Evolutionary conservation across 2,797 vertebrate genomes (phyloP).

Genomic region (Nyctibius grandis): DNA sequence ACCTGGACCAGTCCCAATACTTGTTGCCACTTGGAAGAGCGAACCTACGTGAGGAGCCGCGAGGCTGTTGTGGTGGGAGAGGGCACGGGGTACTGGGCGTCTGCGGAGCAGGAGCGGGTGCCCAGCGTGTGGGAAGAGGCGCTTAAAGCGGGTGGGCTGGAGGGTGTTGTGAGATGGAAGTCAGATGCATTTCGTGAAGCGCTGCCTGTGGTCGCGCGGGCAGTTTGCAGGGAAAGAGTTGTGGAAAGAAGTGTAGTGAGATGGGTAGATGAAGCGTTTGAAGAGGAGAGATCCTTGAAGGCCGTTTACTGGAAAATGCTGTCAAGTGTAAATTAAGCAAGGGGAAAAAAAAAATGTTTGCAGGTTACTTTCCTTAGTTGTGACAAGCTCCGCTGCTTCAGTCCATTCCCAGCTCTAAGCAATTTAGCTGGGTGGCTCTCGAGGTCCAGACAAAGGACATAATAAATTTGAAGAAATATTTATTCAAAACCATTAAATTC

Average conservation of each 20-base stretch:
- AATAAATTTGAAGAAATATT: background rate
- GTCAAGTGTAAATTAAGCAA: background rate
- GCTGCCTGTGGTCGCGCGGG: background rate
- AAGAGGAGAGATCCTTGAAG: background rate
- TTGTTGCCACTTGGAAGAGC: background rate
- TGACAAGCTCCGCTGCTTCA: background rate
- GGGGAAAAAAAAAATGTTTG: background rate
- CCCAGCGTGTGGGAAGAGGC: background rate
- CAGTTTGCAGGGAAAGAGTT: background rate
- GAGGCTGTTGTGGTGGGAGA: background rate
- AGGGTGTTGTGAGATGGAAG: background rate
- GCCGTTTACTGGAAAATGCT: background rate
- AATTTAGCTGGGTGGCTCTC: background rate
- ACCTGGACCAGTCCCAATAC: background rate
- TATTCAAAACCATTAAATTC: background rate
- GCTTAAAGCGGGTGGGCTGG: accelerated
- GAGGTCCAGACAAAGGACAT: background rate
- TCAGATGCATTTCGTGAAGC: background rate
- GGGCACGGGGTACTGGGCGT: accelerated
- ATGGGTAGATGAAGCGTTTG: background rate
- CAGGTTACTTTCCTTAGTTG: background rate
- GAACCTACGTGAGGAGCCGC: background rate
- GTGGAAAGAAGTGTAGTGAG: background rate
- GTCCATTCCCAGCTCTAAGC: background rate
- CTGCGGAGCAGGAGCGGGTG: background rate